phyloP scores from a whole-genome alignment of 1,140 invertebrate species.

The Stenopsyche tienmushanensis region DNA sequence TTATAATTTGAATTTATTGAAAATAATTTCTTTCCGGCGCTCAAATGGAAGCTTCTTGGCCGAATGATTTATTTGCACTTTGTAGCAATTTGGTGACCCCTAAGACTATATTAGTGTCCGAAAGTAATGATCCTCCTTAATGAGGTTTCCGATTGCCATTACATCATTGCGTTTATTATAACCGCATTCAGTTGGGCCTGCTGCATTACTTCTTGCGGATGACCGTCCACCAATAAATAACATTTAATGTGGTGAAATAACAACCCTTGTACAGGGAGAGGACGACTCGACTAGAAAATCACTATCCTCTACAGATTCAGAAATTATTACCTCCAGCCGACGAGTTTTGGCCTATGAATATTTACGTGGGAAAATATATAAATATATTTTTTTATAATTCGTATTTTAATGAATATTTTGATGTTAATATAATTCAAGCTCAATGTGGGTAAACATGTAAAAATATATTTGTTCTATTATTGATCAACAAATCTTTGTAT shows the following conservation, averaged over 20 bases:
- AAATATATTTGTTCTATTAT: no score
- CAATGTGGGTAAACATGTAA: no score
- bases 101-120: slow-evolving; percentile 2
- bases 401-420: no score
- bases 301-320: neutral
- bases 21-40: no score
- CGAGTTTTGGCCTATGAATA: neutral
- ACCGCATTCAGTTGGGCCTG: no score
- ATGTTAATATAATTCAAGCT: no score
- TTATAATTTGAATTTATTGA: no score
- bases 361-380: no score
- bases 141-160: slow-evolving; percentile 33
- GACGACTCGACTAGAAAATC: neutral
- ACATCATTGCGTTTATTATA: slow-evolving; percentile 32
- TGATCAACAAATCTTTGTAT: no score
- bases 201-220: slow-evolving; percentile 23
- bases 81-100: slow-evolving; percentile 10
- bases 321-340: neutral
- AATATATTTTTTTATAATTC: no score
- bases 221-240: slow-evolving; percentile 33
- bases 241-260: slow-evolving; percentile 37
- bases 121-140: slow-evolving; percentile 7
- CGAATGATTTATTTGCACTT: neutral
- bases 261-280: neutral
- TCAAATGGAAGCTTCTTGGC: no score